Evolutionary conservation across 2,797 vertebrate genomes (phyloP), one percentile per base, ranked within the genome.

Genomic region (Emydoidea blandingii): DNA sequence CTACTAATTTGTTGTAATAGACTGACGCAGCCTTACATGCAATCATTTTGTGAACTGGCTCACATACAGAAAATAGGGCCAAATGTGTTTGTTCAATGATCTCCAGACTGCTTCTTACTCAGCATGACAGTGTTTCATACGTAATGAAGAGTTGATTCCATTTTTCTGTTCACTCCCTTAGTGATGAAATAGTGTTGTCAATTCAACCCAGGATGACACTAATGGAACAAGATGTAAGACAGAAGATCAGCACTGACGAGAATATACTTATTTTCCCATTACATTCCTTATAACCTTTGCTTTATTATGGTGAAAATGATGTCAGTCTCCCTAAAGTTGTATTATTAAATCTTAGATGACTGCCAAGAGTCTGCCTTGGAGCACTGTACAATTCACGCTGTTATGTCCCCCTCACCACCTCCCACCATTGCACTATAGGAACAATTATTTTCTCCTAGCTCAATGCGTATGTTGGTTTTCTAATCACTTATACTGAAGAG

Each of bases 311-410:
- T 21, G 89, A 90, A 92, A 74, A 44, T 10, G 25, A 85, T 88
- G 54, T 85, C 82, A 91, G 93, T 92, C 41, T 82, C 47, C 25
- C 79, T 79, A 15, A 86, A 89, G 50, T 94, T 27, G 49, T 56
- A 74, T 49, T 80, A 93, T 57, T 88, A 90, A 92, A 90, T 88
- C 52, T 89, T 86, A 16, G 0, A 21, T 84, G 53, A 81, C 87
- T 96, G 83, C 88, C 87, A 90, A 85, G 57, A 90, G 74, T 78
- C 79, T 91, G 81, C 59, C 80, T 68, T 91, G 88, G 93, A 93
- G 87, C 25, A 54, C 8, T 87, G 53, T 25, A 50, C 14, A 27
- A 8, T 87, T 89, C 54, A 82, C 52, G 27, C 53, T 88, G 41
- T 34, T 59, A 41, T 86, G 85, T 87, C 37, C 11, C n/a, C n/a